Base-by-base conservation (phyloP, 2,113 vertebrate species). In the Datnioides undecimradiatus region DNA sequence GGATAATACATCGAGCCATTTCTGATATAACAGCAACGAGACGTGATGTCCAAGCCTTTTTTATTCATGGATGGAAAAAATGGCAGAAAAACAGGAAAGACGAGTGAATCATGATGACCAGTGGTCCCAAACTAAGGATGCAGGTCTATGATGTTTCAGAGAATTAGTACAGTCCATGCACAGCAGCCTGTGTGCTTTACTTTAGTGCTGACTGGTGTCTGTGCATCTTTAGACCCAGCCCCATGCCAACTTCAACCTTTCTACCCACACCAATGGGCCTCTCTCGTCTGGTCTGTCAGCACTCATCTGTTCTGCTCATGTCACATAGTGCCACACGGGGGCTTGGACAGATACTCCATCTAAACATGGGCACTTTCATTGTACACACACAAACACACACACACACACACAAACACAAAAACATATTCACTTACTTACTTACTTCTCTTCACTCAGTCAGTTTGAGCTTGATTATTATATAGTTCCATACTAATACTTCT, bases 281-380 rank as follows among this genome's bases (percentile, higher is more conserved):
- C 48, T 43, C 51, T 46, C 27, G 51, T 71, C 85, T 60, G 29
- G 48, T 63, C 64, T 76, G 76, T 76, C 79, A 80, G 63, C 41
- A 17, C 52, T 64, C 46, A 75, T 77, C 46, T 74, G 70, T 48
- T 80, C 41, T 71, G 60, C 77, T 71, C 65, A 65, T 62, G 45
- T 80, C 72, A 3, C 21, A 0, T 36, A 51, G 45, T 23, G 29
- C 70, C 31, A 33, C 46, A 38, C 48, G 29, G 58, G 43, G 29
- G 21, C 66, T 12, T 21, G n/a, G 45, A 69, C 36, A 41, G 29
- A 40, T 54, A 34, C 77, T 49, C 23, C 70, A 79, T 79, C 38
- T 58, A 48, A 68, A 83, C 9, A 23, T 4, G 16, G 31, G 7
- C 5, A 27, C 14, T 43, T 40, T 55, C 9, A 40, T 31, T 59